Base-by-base conservation (phyloP, 2,888 invertebrate genomes). In the Pseudoips prasinana region DNA sequence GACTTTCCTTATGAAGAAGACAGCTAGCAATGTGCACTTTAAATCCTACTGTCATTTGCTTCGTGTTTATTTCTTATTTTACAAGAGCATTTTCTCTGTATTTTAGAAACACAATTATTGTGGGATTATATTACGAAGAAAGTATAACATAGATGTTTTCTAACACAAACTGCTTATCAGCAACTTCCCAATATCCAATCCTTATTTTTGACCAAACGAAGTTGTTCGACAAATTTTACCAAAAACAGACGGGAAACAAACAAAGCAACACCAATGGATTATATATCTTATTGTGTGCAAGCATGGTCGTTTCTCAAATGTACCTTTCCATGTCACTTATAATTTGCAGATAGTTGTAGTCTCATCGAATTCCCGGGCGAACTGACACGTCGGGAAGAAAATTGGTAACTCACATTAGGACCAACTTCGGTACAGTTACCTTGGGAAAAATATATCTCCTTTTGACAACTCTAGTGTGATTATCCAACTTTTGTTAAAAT, bases 381-480 rank as follows among this genome's bases (percentile, higher is more conserved):
- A 33, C 47, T 45, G 46, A 48, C 56, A 48, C 54, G 54, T 54
- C 31, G 40, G 23, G 33, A 20, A 20, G 41, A 27, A 44, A 61
- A 47, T 46, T 46, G 47, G 56, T 58, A 64, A 60, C 61, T 61
- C 60, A 39, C 58, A 58, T 61, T 64, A 63, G 57, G 46, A 44
- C 43, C 42, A 54, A 63, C 42, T 59, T 51, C 29, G 26, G 17
- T 10, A 22, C 33, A 23, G 41, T 33, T 41, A 36, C 46, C 46
- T 35, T 35, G 41, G 41, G 46, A 40, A 49, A 41, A 46, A 53
- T 53, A 52, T 52, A 46, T 51, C 32, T 34, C 24, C 22, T 29
- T 56, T 55, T 48, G 39, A 9, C 41, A 45, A 48, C 41, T 41
- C 33, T 33, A 3, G 33, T 38, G 37, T 44, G 45, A 48, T 51